phyloP scores from a whole-genome alignment of 2,113 vertebrate genomes.

The Bucco capensis region DNA sequence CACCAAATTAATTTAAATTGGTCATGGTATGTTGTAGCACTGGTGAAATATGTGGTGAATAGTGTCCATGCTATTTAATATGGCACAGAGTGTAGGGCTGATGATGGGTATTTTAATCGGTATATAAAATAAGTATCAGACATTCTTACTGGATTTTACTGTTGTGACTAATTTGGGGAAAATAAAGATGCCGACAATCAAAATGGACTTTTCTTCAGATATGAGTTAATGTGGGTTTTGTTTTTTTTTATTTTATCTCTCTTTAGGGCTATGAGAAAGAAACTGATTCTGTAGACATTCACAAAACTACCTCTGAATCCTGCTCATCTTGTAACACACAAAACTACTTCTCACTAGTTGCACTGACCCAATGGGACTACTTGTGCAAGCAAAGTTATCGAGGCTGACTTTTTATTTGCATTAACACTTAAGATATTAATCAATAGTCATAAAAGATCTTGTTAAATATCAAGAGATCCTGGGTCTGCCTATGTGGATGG shows the following conservation, averaged over 20 bases:
- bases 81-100: neutral
- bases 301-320: conserved; percentile 3
- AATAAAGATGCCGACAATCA: neutral
- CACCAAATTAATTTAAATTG: neutral
- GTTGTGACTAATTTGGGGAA: neutral
- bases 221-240: neutral
- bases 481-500: neutral
- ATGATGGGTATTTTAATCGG: neutral
- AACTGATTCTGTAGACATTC: neutral
- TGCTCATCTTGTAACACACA: neutral
- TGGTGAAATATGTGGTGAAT: neutral
- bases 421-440: neutral
- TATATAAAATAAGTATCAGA: neutral
- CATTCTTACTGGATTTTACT: neutral
- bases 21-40: neutral
- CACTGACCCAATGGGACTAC: neutral
- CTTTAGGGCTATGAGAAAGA: neutral
- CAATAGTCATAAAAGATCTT: neutral
- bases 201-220: neutral
- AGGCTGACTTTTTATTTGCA: neutral
- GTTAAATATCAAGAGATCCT: neutral
- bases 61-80: neutral
- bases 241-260: neutral
- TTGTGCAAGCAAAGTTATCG: neutral
- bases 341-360: neutral